Evolutionary conservation across 2,113 vertebrate species (phyloP).

Genomic region (Neolamprologus caudopunctatus): DNA sequence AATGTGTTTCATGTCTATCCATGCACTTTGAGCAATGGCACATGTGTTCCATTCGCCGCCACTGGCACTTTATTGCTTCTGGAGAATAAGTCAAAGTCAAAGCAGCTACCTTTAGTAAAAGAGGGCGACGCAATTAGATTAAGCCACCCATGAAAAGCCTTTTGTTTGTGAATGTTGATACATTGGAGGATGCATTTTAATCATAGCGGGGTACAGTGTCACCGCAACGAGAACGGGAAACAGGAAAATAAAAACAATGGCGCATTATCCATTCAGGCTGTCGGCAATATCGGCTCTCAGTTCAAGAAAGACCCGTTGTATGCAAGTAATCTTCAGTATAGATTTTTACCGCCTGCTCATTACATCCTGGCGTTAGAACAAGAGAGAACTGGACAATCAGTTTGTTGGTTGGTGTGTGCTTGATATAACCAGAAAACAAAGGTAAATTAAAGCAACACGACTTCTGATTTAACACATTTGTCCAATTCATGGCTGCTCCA

Average conservation of each 20-base stretch:
- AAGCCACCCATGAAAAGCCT: constrained; percentile 56
- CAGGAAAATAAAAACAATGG: constrained; percentile 7
- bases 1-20: constrained; percentile 37
- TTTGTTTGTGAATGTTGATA: constrained; percentile 43
- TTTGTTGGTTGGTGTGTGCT: not conserved
- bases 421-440: not conserved
- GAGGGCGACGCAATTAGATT: constrained; percentile 53
- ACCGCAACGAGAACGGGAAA: not conserved
- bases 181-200: constrained; percentile 48
- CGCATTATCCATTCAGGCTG: not conserved
- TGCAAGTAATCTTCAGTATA: constrained; percentile 2
- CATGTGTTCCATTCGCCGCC: constrained; percentile 1
- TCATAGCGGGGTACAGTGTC: constrained; percentile 9
- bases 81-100: constrained; percentile 55
- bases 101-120: constrained; percentile 41
- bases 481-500: not conserved
- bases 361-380: constrained; percentile 11
- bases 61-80: constrained; percentile 3
- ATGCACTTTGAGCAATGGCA: constrained; percentile 45
- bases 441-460: not conserved
- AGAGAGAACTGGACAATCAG: not conserved
- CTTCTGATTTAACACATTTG: not conserved
- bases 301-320: constrained; percentile 18
- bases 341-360: constrained; percentile 31
- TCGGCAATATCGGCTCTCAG: not conserved